These are phyloP conservation scores for Holothuria scabra DNA, from an alignment of 53 echinoderm and acorn worm genomes.

Conservation along the genomic window DNA sequence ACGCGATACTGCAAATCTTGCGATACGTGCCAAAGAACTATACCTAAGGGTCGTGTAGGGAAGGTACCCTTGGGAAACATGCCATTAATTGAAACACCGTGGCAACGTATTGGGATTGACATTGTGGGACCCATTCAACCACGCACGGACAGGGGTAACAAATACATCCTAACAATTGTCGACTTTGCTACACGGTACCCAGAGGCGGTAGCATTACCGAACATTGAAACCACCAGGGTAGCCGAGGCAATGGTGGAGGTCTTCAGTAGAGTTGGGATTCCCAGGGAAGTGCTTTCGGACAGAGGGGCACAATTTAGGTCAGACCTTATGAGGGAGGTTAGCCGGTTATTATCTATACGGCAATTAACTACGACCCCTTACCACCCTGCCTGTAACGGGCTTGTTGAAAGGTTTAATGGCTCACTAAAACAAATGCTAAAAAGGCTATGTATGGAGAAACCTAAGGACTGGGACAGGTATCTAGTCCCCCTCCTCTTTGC, in stretches of 20 bases:
- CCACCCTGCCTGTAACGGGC: constrained; percentile 57
- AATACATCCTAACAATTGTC: constrained; percentile 44
- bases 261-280: constrained; percentile 47
- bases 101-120: constrained; percentile 51
- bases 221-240: constrained; percentile 49
- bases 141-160: constrained; percentile 26
- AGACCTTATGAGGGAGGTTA: constrained; percentile 46
- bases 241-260: constrained; percentile 46
- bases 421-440: constrained; percentile 43
- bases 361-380: constrained; percentile 47
- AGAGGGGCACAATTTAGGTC: constrained; percentile 51
- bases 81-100: constrained; percentile 52
- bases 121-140: constrained; percentile 60
- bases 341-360: constrained; percentile 45
- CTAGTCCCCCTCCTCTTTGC: constrained; percentile 36
- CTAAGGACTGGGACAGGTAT: constrained; percentile 44
- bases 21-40: constrained; percentile 49
- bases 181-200: constrained; percentile 51
- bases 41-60: constrained; percentile 50
- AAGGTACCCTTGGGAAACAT: constrained; percentile 45
- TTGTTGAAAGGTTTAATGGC: constrained; percentile 47
- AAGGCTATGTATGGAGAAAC: constrained; percentile 41
- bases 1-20: constrained; percentile 49
- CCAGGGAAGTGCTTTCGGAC: constrained; percentile 45
- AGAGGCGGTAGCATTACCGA: too few species aligned